Evolutionary conservation across 2,888 invertebrate genomes (phyloP), one percentile per base, ranked within the genome.

Genomic region (Metellina segmentata): DNA sequence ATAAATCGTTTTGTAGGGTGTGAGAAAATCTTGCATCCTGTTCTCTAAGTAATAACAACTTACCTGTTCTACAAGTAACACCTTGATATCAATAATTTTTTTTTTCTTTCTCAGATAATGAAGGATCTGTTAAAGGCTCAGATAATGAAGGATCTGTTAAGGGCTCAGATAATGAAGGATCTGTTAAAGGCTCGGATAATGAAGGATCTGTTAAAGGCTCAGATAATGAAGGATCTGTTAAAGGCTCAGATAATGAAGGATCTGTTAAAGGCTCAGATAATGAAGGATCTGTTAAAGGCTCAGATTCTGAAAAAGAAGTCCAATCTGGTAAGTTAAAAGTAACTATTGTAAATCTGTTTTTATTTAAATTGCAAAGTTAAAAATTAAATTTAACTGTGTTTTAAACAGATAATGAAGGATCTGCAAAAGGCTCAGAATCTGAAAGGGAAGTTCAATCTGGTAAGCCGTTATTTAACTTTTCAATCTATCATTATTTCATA

Each of bases 381-480:
- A 34, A 0, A 19, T 74, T 19, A 8, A 74, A 9, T 11, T 9
- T 19, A 74, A 9, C 20, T 74, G 7, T 4, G 11, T 83, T 72
- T 74, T 61, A 34, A 34, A 34, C 34, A 34, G 61, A 61, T 61
- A 77, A 77, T 16, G 71, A 78, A 61, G 77, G 77, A 77, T 61
- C 61, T 20, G 61, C 4, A 7, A 77, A 78, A 77, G 85, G 20
- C 4, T 90, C 90, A 48, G 90, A 79, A 34, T 90, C 90, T 20
- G 90, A 82, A 82, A 90, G 81, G 48, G 89, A 83, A 52, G 86
- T 75, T 16, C 86, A 81, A 49, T 90, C 90, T 72, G 89, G 89
- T 90, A 85, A 70, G 79, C 8, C 7, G 72, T 16, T 16, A 69
- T 34, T 20, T 52, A n/a, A 81, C 16, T n/a, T 7, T 51, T 72